Base-by-base conservation (phyloP, 1,140 invertebrate genomes). In the Calephelis virginiensis region DNA sequence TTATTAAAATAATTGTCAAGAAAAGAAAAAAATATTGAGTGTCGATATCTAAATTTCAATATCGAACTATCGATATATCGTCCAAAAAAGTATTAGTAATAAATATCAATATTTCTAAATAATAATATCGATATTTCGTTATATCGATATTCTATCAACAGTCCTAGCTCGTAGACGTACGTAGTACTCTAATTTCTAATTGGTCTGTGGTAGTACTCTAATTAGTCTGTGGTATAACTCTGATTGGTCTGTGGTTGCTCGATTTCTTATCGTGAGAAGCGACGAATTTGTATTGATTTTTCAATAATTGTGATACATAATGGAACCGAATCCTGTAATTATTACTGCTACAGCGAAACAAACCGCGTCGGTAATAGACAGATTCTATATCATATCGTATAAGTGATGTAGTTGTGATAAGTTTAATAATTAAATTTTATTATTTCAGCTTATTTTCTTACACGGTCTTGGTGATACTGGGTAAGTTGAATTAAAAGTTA, bases 261-360 rank as follows among this genome's bases (percentile, higher is more conserved):
- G 63, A 68, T 47, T 49, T 61, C 40, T 46, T 37, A 43, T 47
- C 60, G 53, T 63, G 72, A 65, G 64, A 64, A 74, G 66, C 28
- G 53, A 64, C 62, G 53, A 73, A 64, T 71, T 72, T 71, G 61
- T 89, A 88, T 89, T 81, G 83, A 86, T 88, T 88, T 86, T 71
- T 72, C 62, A 45, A 72, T 74, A 63, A n/a, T 73, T 76, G 69
- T 70, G 62, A 17, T 17, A 17, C 17, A 82, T 74, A 82, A 91
- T 91, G 88, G 88, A 91, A 85, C 85, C 92, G 64, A 94, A 93
- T 84, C 95, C 95, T 66, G 95, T 96, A 67, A 93, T 96, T 78
- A 93, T 96, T 72, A 92, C 94, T 71, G 95, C 95, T 69, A 94
- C 95, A 60, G 93, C 93, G 67, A 96, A 95, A 91, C 96, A 96